Percentiles rank a stretch among this genome's conserved stretches.
Conservation (phyloP, 2,113 vertebrate species). For the Orthonyx spaldingii region DNA sequence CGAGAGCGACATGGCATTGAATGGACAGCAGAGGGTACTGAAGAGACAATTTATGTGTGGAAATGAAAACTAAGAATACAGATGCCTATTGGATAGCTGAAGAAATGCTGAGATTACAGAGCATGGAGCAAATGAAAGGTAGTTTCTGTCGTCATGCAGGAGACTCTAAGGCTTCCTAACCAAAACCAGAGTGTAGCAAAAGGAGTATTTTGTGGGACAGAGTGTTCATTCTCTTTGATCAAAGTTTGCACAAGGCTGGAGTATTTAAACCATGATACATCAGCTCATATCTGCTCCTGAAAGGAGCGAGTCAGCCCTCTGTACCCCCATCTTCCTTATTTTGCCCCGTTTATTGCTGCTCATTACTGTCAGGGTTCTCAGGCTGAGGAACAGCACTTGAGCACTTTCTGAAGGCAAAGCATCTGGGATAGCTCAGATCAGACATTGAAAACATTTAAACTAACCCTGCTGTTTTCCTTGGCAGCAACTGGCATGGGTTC, state of each 20-base stretch:
- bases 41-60: constrained; percentile 9
- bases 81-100: not conserved
- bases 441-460: not conserved
- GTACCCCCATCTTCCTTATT: not conserved
- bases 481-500: not conserved
- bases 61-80: not conserved
- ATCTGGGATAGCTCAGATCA: not conserved
- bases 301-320: not conserved
- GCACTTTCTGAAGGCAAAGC: not conserved
- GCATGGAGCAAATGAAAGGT: not conserved
- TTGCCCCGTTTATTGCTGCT: not conserved
- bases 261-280: not conserved
- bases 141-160: not conserved
- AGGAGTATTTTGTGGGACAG: not conserved
- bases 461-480: not conserved
- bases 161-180: not conserved
- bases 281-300: not conserved
- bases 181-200: not conserved
- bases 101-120: not conserved
- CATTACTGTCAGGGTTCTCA: not conserved
- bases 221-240: not conserved
- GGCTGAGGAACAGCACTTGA: not conserved
- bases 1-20: not conserved
- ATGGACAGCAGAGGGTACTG: constrained; percentile 40
- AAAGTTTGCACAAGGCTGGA: not conserved